phyloP scores from a whole-genome alignment of 2,113 vertebrate species.

The Chiloscyllium plagiosum region DNA sequence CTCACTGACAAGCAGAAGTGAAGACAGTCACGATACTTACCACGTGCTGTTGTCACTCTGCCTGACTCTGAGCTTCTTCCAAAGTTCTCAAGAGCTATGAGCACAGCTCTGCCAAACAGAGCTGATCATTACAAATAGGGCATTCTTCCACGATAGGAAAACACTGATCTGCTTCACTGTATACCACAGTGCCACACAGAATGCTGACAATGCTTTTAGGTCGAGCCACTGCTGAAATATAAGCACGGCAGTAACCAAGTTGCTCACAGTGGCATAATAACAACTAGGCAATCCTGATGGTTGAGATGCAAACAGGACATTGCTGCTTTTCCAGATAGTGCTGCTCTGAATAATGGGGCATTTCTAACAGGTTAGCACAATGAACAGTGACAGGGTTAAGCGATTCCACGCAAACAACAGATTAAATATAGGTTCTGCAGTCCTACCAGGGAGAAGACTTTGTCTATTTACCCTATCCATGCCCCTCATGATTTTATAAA shows the following conservation, averaged over 20 bases:
- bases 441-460: not conserved
- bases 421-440: not conserved
- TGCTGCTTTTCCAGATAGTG: not conserved
- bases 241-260: not conserved
- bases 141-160: not conserved
- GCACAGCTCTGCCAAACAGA: not conserved
- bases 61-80: not conserved
- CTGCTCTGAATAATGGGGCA: not conserved
- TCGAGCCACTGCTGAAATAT: not conserved
- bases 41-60: not conserved
- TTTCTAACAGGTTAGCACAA: not conserved
- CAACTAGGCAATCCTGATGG: not conserved
- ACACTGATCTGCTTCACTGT: not conserved
- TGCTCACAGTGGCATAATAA: not conserved
- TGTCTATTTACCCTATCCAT: too few relatives aligned
- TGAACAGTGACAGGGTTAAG: not conserved
- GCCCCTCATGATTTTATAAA: too few relatives aligned
- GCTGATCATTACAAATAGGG: not conserved
- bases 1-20: not conserved
- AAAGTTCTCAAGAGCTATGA: not conserved
- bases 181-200: not conserved
- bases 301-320: not conserved
- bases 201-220: not conserved
- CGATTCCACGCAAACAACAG: not conserved
- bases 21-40: not conserved